Evolutionary conservation across 2,888 invertebrate species (phyloP).

Genomic region (Mythimna impura): DNA sequence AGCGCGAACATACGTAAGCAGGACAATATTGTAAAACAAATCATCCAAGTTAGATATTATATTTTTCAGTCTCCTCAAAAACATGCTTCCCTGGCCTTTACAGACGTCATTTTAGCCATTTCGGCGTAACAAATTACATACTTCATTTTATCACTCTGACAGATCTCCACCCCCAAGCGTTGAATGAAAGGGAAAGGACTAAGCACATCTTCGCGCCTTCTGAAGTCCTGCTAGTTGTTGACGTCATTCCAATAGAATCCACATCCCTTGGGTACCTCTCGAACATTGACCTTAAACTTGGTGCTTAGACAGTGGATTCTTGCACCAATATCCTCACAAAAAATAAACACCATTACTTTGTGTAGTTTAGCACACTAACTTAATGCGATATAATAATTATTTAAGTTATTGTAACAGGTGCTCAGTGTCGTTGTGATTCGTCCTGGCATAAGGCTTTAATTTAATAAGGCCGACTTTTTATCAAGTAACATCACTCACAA

Average conservation of each 20-base stretch:
- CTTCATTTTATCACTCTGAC: slow-evolving; percentile 50
- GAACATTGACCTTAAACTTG: slow-evolving; percentile 71
- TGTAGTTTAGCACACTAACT: background rate
- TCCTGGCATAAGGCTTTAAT: background rate
- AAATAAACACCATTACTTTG: slow-evolving; percentile 3
- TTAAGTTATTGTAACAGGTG: too few species aligned
- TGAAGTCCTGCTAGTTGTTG: slow-evolving; percentile 90
- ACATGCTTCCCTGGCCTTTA: slow-evolving; percentile 72
- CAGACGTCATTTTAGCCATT: slow-evolving; percentile 82
- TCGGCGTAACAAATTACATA: slow-evolving; percentile 77
- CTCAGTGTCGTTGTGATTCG: background rate
- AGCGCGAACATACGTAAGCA: background rate
- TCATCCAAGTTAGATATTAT: background rate
- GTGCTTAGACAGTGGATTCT: slow-evolving; percentile 55
- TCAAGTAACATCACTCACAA: slow-evolving; percentile 49
- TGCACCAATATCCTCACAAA: background rate
- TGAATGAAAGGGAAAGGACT: slow-evolving; percentile 75
- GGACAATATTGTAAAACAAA: background rate
- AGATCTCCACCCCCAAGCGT: slow-evolving; percentile 58
- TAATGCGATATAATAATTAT: too few species aligned
- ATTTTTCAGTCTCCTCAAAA: slow-evolving; percentile 52
- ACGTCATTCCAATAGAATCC: slow-evolving; percentile 90
- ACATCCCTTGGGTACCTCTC: slow-evolving; percentile 88
- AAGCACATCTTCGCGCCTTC: slow-evolving; percentile 74
- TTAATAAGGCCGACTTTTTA: slow-evolving; percentile 4